Evolutionary conservation across 2,888 invertebrate genomes (phyloP).

Genomic region (Prenolepis imparis): DNA sequence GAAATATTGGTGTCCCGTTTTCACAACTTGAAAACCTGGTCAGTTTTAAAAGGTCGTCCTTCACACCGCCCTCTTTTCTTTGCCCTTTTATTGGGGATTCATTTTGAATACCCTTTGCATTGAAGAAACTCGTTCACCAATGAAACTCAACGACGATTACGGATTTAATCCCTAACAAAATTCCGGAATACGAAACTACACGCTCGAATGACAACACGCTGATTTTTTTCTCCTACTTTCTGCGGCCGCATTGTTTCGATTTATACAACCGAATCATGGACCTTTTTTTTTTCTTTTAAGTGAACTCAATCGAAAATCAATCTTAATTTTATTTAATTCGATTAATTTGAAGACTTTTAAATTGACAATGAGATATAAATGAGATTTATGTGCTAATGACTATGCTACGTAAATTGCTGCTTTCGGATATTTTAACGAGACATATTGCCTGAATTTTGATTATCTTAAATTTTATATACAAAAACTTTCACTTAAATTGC

Average conservation of each 20-base stretch:
- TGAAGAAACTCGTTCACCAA: conserved; percentile 25
- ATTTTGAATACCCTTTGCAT: conserved; percentile 38
- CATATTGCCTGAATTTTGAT: not conserved
- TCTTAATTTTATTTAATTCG: not conserved
- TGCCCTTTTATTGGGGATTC: conserved; percentile 64
- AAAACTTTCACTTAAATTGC: not conserved
- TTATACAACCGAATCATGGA: conserved; percentile 2
- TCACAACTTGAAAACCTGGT: conserved; percentile 23
- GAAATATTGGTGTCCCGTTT: not conserved
- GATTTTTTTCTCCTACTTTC: not conserved
- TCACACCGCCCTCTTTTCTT: not conserved
- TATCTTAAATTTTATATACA: not conserved
- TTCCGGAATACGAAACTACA: conserved; percentile 38
- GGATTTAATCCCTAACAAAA: conserved; percentile 41
- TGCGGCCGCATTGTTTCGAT: not conserved
- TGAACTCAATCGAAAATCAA: conserved; percentile 1
- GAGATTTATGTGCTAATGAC: conserved; percentile 8
- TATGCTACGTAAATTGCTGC: not conserved
- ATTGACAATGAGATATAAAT: conserved; percentile 10
- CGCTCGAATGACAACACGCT: not conserved
- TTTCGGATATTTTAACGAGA: not conserved
- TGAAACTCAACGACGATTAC: conserved; percentile 17
- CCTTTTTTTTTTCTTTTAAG: not conserved
- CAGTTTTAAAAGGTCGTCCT: conserved; percentile 34
- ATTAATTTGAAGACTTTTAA: conserved; percentile 9